Evolutionary conservation across 1,140 invertebrate genomes (phyloP), one percentile per base, ranked within the genome.

Genomic region (Coelopa frigida): DNA sequence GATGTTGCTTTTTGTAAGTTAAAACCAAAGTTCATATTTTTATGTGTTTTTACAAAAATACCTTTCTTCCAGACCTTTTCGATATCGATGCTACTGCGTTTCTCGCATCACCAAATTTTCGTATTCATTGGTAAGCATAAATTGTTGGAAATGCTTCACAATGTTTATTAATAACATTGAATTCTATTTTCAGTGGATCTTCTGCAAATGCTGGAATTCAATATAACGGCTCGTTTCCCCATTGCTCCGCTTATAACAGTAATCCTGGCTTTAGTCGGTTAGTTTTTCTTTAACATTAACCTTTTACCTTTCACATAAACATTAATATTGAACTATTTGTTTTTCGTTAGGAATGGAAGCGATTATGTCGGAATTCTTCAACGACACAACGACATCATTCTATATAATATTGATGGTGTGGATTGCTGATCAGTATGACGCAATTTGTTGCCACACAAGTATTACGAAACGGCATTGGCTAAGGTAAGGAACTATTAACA

Each of bases 361-460:
- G 0, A 97, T 99, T 41, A 99, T 99, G 95, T 96, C 93, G 0
- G 96, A 99, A 74, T 98, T 99, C 71, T 99, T 99, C 76, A 96
- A 96, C 70, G 95, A 99, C 69, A 96, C 92, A 1, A 91, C 91
- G 1, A 99, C 95, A 10, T 94, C 95, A 1, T 99, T 99, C 72
- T 98, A 99, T 72, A 94, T 99, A 22, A 99, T 99, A 66, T 71
- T 99, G 46, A 93, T 98, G 53, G 94, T 99, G 26, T 99, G 96
- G 96, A 82, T 98, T 46, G 94, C 94, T 17, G 96, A 99, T 75
- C 96, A 99, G 73, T 99, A 94, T 71, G 94, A 99, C 68, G 92
- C 94, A 21, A 92, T 98, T 55, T 98, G 94, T 71, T 98, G 94
- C 70, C 93, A 96, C 61, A 95, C 94, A 7, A 72, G 82, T n/a